Conservation (phyloP, 2,113 vertebrate species). For the Cyanistes caeruleus region DNA sequence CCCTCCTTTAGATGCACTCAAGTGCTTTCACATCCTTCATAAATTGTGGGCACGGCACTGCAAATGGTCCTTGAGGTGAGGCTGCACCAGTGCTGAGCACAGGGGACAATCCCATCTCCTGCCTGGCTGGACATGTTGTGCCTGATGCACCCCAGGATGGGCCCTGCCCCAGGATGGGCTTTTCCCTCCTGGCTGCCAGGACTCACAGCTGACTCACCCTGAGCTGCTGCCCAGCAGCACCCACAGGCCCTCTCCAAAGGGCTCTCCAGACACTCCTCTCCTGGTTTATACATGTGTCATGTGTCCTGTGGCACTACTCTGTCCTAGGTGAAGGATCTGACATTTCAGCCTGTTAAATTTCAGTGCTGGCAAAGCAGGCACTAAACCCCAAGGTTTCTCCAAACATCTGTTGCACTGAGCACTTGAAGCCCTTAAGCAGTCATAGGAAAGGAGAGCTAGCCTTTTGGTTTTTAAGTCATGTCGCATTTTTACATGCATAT, state of each 20-base stretch:
- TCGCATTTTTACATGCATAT: not conserved
- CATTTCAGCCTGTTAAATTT: not conserved
- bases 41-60: rapidly evolving
- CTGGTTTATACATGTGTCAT: no score
- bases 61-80: not conserved
- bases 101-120: no score
- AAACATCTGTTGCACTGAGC: not conserved
- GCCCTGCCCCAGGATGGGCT: not conserved
- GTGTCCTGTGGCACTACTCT: no score
- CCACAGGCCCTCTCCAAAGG: not conserved
- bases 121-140: not conserved
- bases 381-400: not conserved
- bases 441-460: not conserved
- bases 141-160: not conserved
- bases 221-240: not conserved
- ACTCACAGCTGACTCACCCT: not conserved
- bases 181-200: not conserved
- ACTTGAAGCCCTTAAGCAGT: not conserved
- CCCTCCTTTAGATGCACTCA: not conserved
- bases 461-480: not conserved
- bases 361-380: not conserved
- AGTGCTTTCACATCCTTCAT: not conserved
- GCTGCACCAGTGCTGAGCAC: no score
- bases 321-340: not conserved
- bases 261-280: not conserved